Conservation (phyloP, 1,140 invertebrate genomes). For the Sinonovacula constricta region DNA sequence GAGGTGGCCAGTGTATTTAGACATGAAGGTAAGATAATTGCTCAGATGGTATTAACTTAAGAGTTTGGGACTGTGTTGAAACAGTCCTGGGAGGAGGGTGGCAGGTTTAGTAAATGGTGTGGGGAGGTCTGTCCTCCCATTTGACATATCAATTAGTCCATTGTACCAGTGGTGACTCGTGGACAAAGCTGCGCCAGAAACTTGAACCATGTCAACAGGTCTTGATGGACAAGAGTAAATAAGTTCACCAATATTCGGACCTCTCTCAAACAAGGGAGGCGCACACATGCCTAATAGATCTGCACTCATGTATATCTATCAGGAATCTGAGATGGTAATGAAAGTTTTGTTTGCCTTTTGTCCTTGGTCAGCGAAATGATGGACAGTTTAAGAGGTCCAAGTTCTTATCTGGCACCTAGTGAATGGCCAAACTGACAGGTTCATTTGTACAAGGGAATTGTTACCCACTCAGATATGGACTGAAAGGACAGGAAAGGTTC, state of each 20-base stretch:
- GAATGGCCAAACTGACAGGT: background rate
- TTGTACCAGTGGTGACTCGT: background rate
- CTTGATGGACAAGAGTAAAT: conserved; percentile 34
- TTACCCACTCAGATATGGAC: too few species aligned
- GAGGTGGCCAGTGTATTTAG: too few species aligned
- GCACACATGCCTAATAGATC: too few species aligned
- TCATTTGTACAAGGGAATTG: background rate
- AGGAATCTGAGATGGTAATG: background rate
- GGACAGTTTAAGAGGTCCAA: background rate
- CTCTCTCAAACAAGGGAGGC: too few species aligned
- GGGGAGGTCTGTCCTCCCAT: too few species aligned
- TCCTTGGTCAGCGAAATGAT: background rate
- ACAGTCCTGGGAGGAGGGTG: too few species aligned
- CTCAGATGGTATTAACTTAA: too few species aligned
- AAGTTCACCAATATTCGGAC: too few species aligned
- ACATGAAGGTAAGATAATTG: too few species aligned
- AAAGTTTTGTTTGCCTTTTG: background rate
- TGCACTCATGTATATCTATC: background rate
- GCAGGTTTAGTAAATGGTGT: too few species aligned
- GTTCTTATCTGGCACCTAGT: background rate
- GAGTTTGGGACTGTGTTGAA: too few species aligned
- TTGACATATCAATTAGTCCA: conserved; percentile 41
- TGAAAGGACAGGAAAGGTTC: too few species aligned
- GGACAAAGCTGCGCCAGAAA: conserved; percentile 2
- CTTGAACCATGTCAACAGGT: background rate